Conservation (phyloP, 2,113 vertebrate species). For the Pedionomus torquatus region DNA sequence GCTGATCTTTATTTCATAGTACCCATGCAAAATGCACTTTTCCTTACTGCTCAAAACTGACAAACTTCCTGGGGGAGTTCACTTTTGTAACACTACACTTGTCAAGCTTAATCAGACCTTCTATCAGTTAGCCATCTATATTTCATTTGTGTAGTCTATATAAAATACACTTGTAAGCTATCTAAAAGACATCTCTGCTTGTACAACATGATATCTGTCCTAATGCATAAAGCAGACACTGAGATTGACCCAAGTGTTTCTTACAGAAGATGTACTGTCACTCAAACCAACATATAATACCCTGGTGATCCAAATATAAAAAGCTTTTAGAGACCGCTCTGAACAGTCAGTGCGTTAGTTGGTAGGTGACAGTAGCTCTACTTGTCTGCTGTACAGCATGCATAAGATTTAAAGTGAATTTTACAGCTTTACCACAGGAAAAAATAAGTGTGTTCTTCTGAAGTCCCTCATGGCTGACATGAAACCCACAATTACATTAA, state of each 20-base stretch:
- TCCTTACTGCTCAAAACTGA: constrained; percentile 6
- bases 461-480: background rate
- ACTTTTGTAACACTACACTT: background rate
- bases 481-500: background rate
- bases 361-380: background rate
- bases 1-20: background rate
- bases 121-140: background rate
- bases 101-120: constrained; percentile 37
- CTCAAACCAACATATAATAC: background rate
- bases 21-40: background rate
- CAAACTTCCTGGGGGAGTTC: constrained; percentile 10
- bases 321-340: background rate
- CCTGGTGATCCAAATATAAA: background rate
- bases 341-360: background rate
- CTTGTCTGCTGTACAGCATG: background rate
- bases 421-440: background rate
- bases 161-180: constrained; percentile 10
- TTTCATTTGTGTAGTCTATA: background rate
- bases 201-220: background rate
- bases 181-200: background rate
- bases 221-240: background rate
- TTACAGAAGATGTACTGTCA: background rate
- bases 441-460: background rate
- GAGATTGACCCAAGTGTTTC: background rate
- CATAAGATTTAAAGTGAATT: background rate